These are phyloP conservation scores for Falco rusticolus DNA, from an alignment of 2,797 vertebrate species.

Conservation along the genomic window DNA sequence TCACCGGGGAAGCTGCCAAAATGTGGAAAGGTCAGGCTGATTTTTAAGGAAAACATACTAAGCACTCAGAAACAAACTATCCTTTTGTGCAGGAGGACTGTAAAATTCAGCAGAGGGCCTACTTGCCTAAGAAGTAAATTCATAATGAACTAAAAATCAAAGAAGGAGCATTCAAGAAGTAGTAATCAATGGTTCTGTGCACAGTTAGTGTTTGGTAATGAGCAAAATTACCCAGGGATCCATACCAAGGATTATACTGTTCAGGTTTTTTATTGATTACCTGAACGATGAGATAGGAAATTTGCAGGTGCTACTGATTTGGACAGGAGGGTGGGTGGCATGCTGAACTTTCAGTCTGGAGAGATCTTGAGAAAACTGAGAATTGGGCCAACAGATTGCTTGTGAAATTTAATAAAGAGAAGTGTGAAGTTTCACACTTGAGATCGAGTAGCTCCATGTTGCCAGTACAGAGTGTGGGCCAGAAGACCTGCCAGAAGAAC, in stretches of 20 bases:
- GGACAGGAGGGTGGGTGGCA: background rate
- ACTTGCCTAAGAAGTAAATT: background rate
- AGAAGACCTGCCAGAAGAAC: background rate
- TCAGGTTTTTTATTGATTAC: background rate
- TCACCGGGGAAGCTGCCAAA: background rate
- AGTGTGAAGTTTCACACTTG: background rate
- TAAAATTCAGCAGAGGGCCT: background rate
- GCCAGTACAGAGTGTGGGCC: background rate
- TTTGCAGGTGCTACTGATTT: background rate
- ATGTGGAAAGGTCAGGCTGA: background rate
- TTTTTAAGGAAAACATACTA: background rate
- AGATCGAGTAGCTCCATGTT: background rate
- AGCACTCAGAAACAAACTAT: background rate
- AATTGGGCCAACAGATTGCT: background rate
- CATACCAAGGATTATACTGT: background rate
- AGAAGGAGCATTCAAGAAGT: background rate
- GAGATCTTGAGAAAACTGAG: background rate
- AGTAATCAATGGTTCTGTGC: background rate
- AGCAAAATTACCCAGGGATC: background rate
- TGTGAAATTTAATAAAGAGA: background rate
- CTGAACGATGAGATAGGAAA: background rate
- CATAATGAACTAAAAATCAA: background rate
- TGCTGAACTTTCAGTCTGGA: background rate
- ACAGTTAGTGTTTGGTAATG: background rate
- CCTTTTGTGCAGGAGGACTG: background rate